Evolutionary conservation across 1,140 invertebrate species (phyloP), one percentile per base, ranked within the genome.

Genomic region (Bradysia coprophila): DNA sequence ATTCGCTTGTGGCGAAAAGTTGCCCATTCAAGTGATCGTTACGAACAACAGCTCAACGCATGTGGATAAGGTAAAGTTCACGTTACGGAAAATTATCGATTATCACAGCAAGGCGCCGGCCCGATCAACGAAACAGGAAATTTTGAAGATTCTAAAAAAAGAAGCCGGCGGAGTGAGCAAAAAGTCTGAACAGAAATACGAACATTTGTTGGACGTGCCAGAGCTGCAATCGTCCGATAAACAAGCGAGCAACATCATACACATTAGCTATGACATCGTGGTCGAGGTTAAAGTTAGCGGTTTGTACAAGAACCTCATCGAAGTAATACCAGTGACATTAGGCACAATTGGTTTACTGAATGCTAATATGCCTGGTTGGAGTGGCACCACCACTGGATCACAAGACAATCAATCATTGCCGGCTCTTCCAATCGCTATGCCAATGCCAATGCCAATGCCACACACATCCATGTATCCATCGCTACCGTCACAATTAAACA

Each of bases 21-120:
- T 59, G 10, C 47, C 52, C n/a, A 52, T 59, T 18, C 59, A 53
- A 37, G 57, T 57, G 13, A 57, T 55, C 13, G 55, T 59, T 13
- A 51, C 47, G 20, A 59, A 59, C 38, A 52, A 57, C 33, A 59
- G 56, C 42, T 55, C 51, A 2, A 59, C 55, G 4, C 54, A 56
- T 43, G 55, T 59, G 33, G 57, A 59, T 16, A 59, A 59, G 42
- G 45, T 59, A 43, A 54, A 57, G 15, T 59, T 59, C 28, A 51
- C 36, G 34, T 45, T 55, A 3, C 43, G 50, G 2, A 57, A 59
- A 48, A 51, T 56, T 33, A 49, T 59, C 31, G 51, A 46, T 23
- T 59, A 59, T 43, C 53, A 54, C 16, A 59, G 56, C 41, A 54
- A 55, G 37, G 45, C 53, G 16, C 57, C 57, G 2, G 38, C 57